Evolutionary conservation across 2,797 vertebrate genomes (phyloP).

Genomic region (Tinamus major): DNA sequence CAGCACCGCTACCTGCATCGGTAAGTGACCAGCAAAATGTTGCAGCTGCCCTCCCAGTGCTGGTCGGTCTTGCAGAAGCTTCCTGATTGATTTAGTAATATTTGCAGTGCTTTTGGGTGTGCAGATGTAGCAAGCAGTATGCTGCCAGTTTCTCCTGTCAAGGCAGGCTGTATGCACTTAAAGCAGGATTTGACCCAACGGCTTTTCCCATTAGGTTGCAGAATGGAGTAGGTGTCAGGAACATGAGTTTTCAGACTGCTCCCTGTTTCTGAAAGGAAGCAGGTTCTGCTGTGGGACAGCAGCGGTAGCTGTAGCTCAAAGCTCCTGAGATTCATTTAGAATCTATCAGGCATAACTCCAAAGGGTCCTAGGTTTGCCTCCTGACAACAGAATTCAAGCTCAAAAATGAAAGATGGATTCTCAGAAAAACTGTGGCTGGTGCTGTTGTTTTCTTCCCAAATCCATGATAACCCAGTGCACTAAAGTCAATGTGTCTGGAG

Average conservation of each 20-base stretch:
- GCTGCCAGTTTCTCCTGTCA: background rate
- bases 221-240: background rate
- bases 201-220: background rate
- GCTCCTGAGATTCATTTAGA: background rate
- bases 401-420: background rate
- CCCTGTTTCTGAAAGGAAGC: background rate
- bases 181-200: background rate
- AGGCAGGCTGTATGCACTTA: background rate
- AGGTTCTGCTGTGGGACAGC: background rate
- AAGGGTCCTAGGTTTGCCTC: background rate
- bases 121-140: background rate
- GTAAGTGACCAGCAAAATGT: background rate
- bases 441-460: background rate
- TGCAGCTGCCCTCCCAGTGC: background rate
- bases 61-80: background rate
- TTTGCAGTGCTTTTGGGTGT: background rate
- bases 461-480: background rate
- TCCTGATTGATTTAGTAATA: background rate
- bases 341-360: background rate
- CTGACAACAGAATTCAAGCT: background rate
- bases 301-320: background rate
- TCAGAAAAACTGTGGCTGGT: background rate
- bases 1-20: background rate
- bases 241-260: background rate
- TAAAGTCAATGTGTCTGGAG: background rate